These are phyloP conservation scores for Hydrolagus affinis DNA, from an alignment of 2,113 vertebrate genomes.

Conservation along the genomic window DNA sequence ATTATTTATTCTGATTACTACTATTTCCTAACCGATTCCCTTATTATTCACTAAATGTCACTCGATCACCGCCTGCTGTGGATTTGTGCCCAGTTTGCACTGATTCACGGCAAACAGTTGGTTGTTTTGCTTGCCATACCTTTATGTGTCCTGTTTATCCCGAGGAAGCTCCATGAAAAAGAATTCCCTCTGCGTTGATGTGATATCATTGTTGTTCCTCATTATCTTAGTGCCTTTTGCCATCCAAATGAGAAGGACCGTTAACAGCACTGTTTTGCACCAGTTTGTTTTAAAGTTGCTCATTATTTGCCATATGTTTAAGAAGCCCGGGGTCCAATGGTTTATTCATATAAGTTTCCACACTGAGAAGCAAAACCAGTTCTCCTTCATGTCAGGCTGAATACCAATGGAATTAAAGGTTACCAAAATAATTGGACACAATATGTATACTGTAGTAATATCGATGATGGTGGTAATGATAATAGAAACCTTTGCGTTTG, in stretches of 20 bases:
- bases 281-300: constrained; percentile 1
- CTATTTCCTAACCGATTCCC: too few species aligned
- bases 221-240: neutral
- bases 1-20: too few species aligned
- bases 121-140: neutral
- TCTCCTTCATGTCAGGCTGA: constrained; percentile 18
- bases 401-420: neutral
- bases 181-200: neutral
- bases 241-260: neutral
- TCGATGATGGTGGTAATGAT: too few species aligned
- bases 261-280: neutral
- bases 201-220: neutral
- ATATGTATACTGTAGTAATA: too few species aligned
- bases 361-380: neutral
- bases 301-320: constrained; percentile 5
- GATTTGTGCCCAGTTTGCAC: too few species aligned
- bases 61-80: too few species aligned
- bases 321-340: neutral
- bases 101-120: neutral
- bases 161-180: too few species aligned
- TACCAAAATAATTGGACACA: neutral
- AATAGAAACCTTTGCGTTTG: too few species aligned
- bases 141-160: neutral
- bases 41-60: too few species aligned
- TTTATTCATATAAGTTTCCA: neutral